Base-by-base conservation (phyloP, 2,888 invertebrate species). In the Exephanes ischioxanthus region DNA sequence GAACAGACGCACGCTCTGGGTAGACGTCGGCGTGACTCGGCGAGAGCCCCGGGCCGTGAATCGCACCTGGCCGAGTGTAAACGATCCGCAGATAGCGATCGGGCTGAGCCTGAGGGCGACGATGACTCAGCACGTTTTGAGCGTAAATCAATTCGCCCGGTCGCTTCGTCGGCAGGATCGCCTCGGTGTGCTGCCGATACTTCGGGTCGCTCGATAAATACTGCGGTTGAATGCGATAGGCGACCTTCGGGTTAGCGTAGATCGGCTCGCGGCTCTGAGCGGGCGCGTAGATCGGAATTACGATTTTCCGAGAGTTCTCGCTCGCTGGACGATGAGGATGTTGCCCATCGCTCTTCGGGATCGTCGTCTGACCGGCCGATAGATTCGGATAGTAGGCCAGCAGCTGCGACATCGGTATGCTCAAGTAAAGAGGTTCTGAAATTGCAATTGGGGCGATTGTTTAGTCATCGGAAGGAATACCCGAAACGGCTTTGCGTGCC, bases 321-420 rank as follows among this genome's bases (percentile, higher is more conserved):
- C 84, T 48, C 3, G 88, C 76, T 30, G 90, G 72, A 58, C 89
- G 90, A 41, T 90, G 90, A 89, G 61, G 87, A 73, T 3, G 89
- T 61, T 90, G 90, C 45, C 72, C 48, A 22, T 87, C 88, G 84
- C 81, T 87, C 85, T 91, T 91, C 77, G 86, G 73, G 45, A 80
- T 85, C 16, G 68, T 41, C 4, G 72, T 11, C 75, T 88, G 78
- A 76, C n/a, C 14, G 76, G 67, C 6, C 41, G 71, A 87, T 53
- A 92, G 86, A 84, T 91, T 89, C 16, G 91, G 91, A 81, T 93
- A 93, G 81, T 93, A 93, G 1, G 92, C 77, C 58, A 92, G 80
- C 11, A 93, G 84, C 58, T 93, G 92, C 71, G 89, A 89, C 90
- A 90, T 91, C 3, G 93, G 93, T 51, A 93, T 87, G 66, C 92